Evolutionary conservation across 2,113 vertebrate species (phyloP).

Genomic region (Chlamydotis undulata): DNA sequence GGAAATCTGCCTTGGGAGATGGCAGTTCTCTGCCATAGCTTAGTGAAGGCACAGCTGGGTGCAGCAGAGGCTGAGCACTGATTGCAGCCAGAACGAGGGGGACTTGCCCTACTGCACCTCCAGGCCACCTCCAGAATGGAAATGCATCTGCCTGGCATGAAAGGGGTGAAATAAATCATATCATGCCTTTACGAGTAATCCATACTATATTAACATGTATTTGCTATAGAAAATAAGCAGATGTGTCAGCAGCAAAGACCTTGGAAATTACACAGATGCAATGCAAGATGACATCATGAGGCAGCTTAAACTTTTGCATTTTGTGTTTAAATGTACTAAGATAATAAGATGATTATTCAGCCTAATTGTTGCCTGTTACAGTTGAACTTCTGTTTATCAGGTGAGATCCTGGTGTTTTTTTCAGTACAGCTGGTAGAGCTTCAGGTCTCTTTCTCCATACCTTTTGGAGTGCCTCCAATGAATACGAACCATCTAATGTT

Average conservation of each 20-base stretch:
- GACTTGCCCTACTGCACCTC: background rate
- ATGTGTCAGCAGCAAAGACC: background rate
- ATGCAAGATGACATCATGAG: background rate
- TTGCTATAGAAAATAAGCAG: background rate
- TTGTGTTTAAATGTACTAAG: background rate
- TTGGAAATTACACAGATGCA: background rate
- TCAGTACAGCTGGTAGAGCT: background rate
- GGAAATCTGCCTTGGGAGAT: background rate
- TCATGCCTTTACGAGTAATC: background rate
- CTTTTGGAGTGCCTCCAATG: background rate
- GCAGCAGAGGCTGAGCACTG: background rate
- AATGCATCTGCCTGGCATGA: background rate
- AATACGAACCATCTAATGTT: slow-evolving; percentile 14
- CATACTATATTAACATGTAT: background rate
- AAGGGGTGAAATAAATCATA: background rate
- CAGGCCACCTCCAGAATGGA: background rate
- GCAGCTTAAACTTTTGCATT: background rate
- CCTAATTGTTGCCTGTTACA: background rate
- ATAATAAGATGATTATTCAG: background rate
- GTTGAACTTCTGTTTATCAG: background rate
- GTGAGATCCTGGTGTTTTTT: background rate
- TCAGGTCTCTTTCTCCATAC: background rate
- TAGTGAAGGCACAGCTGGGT: background rate
- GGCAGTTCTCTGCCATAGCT: background rate
- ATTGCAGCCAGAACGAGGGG: background rate